Base-by-base conservation (phyloP, 1,140 invertebrate genomes). In the Neuroterus valhalla region DNA sequence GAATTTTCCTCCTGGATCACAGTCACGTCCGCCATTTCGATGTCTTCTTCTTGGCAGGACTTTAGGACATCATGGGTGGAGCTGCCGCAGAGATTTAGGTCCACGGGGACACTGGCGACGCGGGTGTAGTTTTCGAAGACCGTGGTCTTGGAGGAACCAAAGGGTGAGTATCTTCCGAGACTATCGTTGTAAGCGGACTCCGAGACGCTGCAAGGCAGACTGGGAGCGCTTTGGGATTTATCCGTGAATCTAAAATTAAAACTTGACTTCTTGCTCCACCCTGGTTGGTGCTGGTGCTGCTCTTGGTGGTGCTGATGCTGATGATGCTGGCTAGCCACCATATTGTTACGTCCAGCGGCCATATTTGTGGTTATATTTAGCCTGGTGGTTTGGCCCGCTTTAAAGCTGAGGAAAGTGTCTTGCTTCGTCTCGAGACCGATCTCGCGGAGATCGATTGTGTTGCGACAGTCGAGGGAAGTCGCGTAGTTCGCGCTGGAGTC, bases 61-160 rank as follows among this genome's bases (percentile, higher is more conserved):
- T 67, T 70, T 70, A 48, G 15, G 42, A 31, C 42, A 46, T 46
- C 48, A 10, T 19, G 12, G 6, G 17, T 12, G 21, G 38, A 52
- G 19, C 75, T 48, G 19, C 84, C 87, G 76, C 87, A 90, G 26
- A 92, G 88, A 77, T 92, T 91, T 17, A 93, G 81, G 70, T 92
- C 89, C 55, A 91, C 90, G 23, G 92, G 92, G 19, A 92, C 90
- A 80, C 91, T 92, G 17, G 85, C 86, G 14, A 92, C 90, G 66
- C 85, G 84, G 8, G 88, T 87, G 55, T 85, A 84, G 55, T 87
- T 87, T 66, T 75, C 80, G 42, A 77, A 76, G 10, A 71, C 79
- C 42, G 72, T 78, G 8, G 72, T 73, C 43, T 72, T 78, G 66
- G 81, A 81, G 0, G 73, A 78, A 14, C 66, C 73, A 66, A 76